Evolutionary conservation across 2,888 invertebrate species (phyloP).

Genomic region (Nephrotoma guestfalica): DNA sequence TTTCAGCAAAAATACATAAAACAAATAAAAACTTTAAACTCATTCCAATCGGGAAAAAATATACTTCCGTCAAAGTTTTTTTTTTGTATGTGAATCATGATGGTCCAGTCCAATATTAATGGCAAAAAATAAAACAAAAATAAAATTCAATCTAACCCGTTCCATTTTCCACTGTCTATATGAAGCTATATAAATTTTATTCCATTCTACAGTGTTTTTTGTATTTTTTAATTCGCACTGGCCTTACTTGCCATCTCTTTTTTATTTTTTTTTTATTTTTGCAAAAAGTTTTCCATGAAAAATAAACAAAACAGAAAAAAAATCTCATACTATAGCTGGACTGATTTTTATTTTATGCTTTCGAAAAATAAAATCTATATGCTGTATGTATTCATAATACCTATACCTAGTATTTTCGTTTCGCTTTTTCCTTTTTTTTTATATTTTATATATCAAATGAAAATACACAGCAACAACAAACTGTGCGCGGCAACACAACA

Average conservation of each 20-base stretch:
- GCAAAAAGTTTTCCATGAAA: not conserved
- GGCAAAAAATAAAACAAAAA: not conserved
- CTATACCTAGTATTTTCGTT: not conserved
- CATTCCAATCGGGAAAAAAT: not conserved
- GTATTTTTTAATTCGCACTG: not conserved
- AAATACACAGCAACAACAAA: not conserved
- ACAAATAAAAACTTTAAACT: not conserved
- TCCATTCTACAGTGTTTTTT: not conserved
- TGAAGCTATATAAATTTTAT: not conserved
- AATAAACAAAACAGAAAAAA: not conserved
- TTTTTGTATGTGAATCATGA: not conserved
- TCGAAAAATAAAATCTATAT: not conserved
- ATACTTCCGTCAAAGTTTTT: not conserved
- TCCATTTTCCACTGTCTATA: not conserved
- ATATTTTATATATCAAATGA: not conserved
- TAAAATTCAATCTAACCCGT: not conserved
- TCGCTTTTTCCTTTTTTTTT: not conserved
- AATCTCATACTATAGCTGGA: not conserved
- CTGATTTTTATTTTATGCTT: not conserved
- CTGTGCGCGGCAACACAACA: not conserved
- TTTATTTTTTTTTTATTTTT: not conserved
- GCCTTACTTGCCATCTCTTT: not conserved
- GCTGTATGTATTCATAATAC: not conserved
- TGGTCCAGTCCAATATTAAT: not conserved
- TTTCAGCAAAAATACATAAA: not conserved